Evolutionary conservation across 2,888 invertebrate genomes (phyloP), one percentile per base, ranked within the genome.

Genomic region (Cataglyphis altisquamis): DNA sequence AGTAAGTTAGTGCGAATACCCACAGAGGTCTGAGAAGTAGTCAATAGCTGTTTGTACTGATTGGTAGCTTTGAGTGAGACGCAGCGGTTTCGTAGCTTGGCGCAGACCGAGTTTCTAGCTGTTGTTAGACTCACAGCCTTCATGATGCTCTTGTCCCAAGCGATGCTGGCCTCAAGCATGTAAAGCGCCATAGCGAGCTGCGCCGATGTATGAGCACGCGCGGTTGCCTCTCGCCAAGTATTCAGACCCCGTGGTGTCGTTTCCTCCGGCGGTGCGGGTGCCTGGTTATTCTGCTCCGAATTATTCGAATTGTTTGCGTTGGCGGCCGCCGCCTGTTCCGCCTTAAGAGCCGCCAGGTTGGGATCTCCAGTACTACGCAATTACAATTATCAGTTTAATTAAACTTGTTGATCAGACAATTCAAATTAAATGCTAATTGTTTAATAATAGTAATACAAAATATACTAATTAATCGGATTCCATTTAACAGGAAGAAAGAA

Each of bases 61-160:
- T 91, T 93, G 93, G 94, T 94, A 93, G 93, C 92, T 94, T 94
- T 94, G 94, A 94, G 94, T 93, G 94, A 94, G 94, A 94, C 93
- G 93, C 92, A 93, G 94, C 94, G 94, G 91, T 94, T 94, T 94
- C 93, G 93, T 92, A 93, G 94, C 93, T 94, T 94, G 92, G 93
- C 92, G 94, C 93, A 93, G 93, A 93, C 91, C 90, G 94, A 92
- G 91, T 94, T 94, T 94, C 93, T 94, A 94, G 94, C 94, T 94
- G 93, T 92, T 91, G 92, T 93, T 91, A 92, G 94, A 97, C 98
- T 97, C 96, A 99, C 99, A 96, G 99, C 99, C 96, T 99, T 99
- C 99, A 99, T 99, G 94, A 99, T 98, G 95, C 99, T 99, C 96
- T 99, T 99, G 95, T 99, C 99, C 99, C 99, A 99, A 57, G 99